Conservation (phyloP, 2,113 vertebrate genomes). For the Gopherus flavomarginatus region DNA sequence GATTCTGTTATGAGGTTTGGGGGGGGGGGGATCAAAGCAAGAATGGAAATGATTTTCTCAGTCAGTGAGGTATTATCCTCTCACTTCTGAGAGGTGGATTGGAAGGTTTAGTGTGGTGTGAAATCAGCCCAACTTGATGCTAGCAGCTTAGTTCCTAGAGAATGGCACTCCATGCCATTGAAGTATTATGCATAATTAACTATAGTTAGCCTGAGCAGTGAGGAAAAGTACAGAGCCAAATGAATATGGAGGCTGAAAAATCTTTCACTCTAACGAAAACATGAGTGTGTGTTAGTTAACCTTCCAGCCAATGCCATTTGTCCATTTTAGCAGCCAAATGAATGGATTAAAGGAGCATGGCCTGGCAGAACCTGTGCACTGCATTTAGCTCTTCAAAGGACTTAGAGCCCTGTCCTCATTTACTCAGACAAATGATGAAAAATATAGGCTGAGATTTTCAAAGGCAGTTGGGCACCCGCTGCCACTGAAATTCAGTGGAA, state of each 20-base stretch:
- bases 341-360: slow-evolving; percentile 42
- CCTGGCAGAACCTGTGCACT: neutral
- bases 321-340: slow-evolving; percentile 69
- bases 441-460: slow-evolving; percentile 31
- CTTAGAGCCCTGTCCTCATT: slow-evolving; percentile 56
- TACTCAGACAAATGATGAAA: slow-evolving; percentile 54
- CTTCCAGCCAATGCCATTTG: slow-evolving; percentile 65
- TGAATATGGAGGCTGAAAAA: slow-evolving; percentile 44
- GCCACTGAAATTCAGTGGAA: slow-evolving; percentile 47
- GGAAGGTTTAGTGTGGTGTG: neutral
- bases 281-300: slow-evolving; percentile 58
- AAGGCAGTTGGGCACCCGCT: slow-evolving; percentile 14
- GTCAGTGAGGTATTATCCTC: neutral
- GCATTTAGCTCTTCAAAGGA: slow-evolving; percentile 65
- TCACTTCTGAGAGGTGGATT: neutral
- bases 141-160: neutral
- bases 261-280: slow-evolving; percentile 62
- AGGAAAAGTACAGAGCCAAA: slow-evolving; percentile 39
- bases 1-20: slow-evolving; percentile 7
- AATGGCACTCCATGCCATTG: slow-evolving; percentile 26
- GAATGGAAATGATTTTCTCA: neutral
- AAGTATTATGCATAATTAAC: slow-evolving; percentile 50
- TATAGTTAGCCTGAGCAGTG: slow-evolving; percentile 33
- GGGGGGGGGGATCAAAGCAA: neutral
- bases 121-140: neutral